Evolutionary conservation across 2,888 invertebrate genomes (phyloP), one percentile per base, ranked within the genome.

Genomic region (Liopterus haemorrhoidalis): DNA sequence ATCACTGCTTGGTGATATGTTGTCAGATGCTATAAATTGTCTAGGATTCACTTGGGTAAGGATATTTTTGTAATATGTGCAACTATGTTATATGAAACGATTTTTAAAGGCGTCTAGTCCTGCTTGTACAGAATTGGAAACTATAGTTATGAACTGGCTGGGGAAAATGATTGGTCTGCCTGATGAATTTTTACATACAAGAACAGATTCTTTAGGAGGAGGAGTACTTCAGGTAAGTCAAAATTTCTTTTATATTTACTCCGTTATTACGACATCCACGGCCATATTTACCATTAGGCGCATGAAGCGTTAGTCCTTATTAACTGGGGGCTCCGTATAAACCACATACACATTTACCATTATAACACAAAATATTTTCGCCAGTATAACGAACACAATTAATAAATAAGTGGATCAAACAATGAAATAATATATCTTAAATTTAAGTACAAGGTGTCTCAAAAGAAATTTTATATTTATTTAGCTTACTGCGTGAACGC

Each of bases 71-170:
- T 41, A 19, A 32, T 18, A 28, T 25, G 22, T 27, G 12, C 21
- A 41, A 35, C 32, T 32, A 16, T 14, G 25, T 8, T 5, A 22
- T 8, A 22, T 22, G 22, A 22, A 8, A 22, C 22, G 8, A 5
- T 22, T 22, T 41, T 49, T 55, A 16, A 57, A 93, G 93, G 95
- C 94, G 0, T 91, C 94, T 0, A 95, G 95, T 51, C 99, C 99
- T 1, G 97, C 93, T 1, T 93, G 94, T 54, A 99, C 99, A 0
- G 99, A 99, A 67, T 69, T 99, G 59, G 99, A 99, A 71, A 92
- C 90, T 39, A 87, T 99, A 16, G 91, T 95, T 0, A 92, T 95
- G 89, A 96, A 97, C 69, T 99, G 97, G 99, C 70, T 99, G 44
- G 96, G 91, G 0, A 92, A 95, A 71, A 88, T 95, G 82, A 83